Percentiles rank a stretch among this genome's conserved stretches.
Evolutionary conservation across 2,797 vertebrate genomes (phyloP).

Genomic region (Sphaeramia orbicularis): DNA sequence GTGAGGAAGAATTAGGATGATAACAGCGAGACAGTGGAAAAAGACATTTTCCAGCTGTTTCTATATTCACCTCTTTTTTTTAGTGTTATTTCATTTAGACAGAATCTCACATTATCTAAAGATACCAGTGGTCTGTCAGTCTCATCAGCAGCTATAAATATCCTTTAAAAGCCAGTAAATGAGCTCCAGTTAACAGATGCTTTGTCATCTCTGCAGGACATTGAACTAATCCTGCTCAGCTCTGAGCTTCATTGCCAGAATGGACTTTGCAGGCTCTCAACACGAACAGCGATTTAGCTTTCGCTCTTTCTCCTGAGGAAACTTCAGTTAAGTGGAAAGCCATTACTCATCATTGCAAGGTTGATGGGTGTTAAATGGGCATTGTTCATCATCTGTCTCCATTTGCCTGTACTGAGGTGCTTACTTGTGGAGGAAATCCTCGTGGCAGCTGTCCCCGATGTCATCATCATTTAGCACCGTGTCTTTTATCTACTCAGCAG

Average conservation of each 20-base stretch:
- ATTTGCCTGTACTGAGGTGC: constrained; percentile 53
- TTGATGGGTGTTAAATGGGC: constrained; percentile 71
- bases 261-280: constrained; percentile 44
- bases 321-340: constrained; percentile 49
- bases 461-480: constrained; percentile 97
- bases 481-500: constrained; percentile 90
- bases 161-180: constrained; percentile 13
- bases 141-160: constrained; percentile 15
- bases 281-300: constrained; percentile 43
- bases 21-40: background rate
- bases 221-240: constrained; percentile 26
- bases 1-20: background rate
- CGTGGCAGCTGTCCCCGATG: constrained; percentile 98
- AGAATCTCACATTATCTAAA: background rate
- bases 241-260: constrained; percentile 25
- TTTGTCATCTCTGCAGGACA: constrained; percentile 48
- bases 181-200: constrained; percentile 14
- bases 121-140: background rate
- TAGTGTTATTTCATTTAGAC: background rate
- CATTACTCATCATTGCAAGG: constrained; percentile 71
- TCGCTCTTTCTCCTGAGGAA: constrained; percentile 53
- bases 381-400: constrained; percentile 71
- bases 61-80: background rate
- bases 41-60: background rate
- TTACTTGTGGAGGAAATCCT: constrained; percentile 98